Evolutionary conservation across 1,140 invertebrate genomes (phyloP), one percentile per base, ranked within the genome.

Genomic region (Listronotus oregonensis): DNA sequence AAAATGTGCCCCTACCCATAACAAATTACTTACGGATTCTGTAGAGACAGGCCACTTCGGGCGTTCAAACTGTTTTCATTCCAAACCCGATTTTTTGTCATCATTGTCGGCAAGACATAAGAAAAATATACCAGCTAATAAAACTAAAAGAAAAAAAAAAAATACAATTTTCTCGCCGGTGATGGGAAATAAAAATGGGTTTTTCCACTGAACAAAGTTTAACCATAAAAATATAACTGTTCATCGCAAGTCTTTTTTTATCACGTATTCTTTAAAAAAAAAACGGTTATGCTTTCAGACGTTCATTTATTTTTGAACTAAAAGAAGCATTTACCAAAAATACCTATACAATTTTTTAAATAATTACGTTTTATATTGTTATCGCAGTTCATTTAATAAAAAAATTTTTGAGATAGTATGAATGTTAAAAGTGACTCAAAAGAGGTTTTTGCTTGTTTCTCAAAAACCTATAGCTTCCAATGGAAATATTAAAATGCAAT

Each of bases 11-110:
- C n/a, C n/a, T 27, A 27, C 21, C 21, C 21, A 27, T 27, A 27
- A 27, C 21, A 27, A 27, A 27, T 17, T 32, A 39, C 56, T 67
- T 55, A 54, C 49, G 49, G 54, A 57, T 15, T 63, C 37, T 14
- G 4, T 57, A 66, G 49, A 51, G 47, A 49, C 52, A 47, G 34
- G 54, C 34, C 58, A 42, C 54, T 70, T 31, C 63, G 39, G 9
- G 7, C 62, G 15, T 39, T 49, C 21, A 61, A 31, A 54, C 68
- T 62, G 57, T 70, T 72, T n/a, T 74, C 68, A 7, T 68, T 63
- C 81, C 80, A 82, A 0, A 78, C 73, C 81, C 81, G n/a, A 82
- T 66, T 73, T 75, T 17, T 72, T 69, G 27, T 71, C 72, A 44
- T 71, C 71, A 54, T 59, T 66, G 46, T 59, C 58, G 27, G 50